Percentiles rank a stretch among this genome's conserved stretches.
Evolutionary conservation across 1,140 invertebrate species (phyloP).

Genomic region (Brachionus angularis): DNA sequence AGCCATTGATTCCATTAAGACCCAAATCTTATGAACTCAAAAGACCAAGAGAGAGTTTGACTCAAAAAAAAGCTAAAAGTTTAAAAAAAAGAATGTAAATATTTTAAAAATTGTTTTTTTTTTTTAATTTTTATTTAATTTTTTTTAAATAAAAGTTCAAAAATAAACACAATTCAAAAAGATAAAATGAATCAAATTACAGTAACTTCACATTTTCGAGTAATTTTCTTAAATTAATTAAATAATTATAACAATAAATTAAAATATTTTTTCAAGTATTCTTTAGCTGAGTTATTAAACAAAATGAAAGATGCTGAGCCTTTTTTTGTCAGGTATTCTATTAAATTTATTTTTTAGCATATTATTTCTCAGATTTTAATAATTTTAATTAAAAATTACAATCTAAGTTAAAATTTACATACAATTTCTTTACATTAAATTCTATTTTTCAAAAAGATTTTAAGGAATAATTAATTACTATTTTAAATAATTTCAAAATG

Average conservation of each 20-base stretch:
- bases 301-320: slow-evolving; percentile 44
- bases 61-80: slow-evolving; percentile 31
- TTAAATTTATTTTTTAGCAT: no score
- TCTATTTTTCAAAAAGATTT: no score
- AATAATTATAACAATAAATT: background rate
- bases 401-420: no score
- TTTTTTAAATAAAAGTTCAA: background rate
- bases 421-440: no score
- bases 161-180: slow-evolving; percentile 38
- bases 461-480: no score
- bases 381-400: no score
- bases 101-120: background rate
- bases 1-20: background rate
- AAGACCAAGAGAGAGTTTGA: slow-evolving; percentile 27
- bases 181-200: slow-evolving; percentile 37
- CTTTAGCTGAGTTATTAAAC: slow-evolving; percentile 36
- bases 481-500: no score
- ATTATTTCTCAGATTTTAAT: no score
- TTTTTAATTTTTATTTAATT: background rate
- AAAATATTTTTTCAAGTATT: slow-evolving; percentile 27
- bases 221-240: background rate
- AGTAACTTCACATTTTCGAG: slow-evolving; percentile 32
- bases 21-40: slow-evolving; percentile 5
- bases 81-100: slow-evolving; percentile 41
- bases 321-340: slow-evolving; percentile 42